Conservation (phyloP, 2,797 vertebrate genomes). For the Varecia variegata region DNA sequence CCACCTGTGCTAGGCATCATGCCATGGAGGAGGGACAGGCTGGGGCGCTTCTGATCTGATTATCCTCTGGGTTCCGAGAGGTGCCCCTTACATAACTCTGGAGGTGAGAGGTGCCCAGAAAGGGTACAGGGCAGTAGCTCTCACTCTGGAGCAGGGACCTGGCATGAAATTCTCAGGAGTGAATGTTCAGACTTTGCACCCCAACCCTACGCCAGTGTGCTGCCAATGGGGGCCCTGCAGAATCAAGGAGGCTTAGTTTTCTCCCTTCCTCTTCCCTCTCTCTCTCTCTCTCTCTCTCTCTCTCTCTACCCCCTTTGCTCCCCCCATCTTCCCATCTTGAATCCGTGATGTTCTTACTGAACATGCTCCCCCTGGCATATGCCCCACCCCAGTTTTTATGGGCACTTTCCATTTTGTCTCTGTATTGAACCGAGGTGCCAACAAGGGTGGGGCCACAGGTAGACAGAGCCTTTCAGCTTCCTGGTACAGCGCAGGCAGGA, state of each 20-base stretch:
- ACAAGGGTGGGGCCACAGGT: accelerated
- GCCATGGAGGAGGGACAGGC: conserved; percentile 70
- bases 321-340: not conserved
- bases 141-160: not conserved
- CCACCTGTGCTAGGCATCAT: not conserved
- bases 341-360: not conserved
- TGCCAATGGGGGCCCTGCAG: not conserved
- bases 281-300: too few relatives aligned
- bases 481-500: not conserved
- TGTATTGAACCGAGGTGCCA: not conserved
- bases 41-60: conserved; percentile 46
- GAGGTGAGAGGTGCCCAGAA: not conserved
- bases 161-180: not conserved
- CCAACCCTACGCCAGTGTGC: not conserved
- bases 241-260: not conserved
- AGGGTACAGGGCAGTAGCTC: not conserved
- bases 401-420: not conserved
- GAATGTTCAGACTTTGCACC: not conserved
- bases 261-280: too few relatives aligned
- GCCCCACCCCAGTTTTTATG: not conserved
- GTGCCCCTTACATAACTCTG: conserved; percentile 74
- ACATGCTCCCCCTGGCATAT: not conserved
- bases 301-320: not conserved
- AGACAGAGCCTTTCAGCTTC: not conserved
- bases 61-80: conserved; percentile 46